These are phyloP conservation scores for Proterorhinus semilunaris DNA, from an alignment of 2,113 vertebrate species.

Conservation along the genomic window DNA sequence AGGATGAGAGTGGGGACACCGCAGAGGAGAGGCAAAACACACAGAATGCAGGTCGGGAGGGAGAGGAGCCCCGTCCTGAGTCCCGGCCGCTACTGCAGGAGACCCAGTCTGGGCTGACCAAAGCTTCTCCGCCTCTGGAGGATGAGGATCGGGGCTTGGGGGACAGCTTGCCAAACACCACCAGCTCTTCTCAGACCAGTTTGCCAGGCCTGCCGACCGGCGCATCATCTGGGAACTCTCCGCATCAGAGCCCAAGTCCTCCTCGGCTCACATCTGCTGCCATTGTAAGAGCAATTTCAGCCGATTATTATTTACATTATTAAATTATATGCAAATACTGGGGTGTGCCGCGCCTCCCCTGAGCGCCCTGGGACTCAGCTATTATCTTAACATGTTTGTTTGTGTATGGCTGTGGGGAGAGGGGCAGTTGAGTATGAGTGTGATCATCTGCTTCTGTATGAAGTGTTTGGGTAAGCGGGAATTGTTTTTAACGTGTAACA, in stretches of 20 bases:
- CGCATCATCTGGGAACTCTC: conserved; percentile 53
- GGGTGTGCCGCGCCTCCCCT: no score
- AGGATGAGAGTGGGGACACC: conserved; percentile 63
- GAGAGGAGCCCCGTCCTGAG: conserved; percentile 68
- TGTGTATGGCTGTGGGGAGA: no score
- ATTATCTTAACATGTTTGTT: no score
- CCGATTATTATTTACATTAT: no score
- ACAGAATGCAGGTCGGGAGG: conserved; percentile 70
- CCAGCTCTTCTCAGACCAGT: conserved; percentile 80
- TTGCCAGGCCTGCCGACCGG: conserved; percentile 69
- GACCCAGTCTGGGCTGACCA: conserved; percentile 64
- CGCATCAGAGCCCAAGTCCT: conserved; percentile 62
- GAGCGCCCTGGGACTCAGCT: no score
- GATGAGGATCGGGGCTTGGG: conserved; percentile 80
- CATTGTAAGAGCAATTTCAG: conserved; percentile 37
- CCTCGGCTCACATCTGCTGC: conserved; percentile 38
- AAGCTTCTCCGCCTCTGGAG: conserved; percentile 69
- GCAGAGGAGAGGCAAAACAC: conserved; percentile 73
- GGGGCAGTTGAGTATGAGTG: no score
- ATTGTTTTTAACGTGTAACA: background rate
- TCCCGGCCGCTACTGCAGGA: conserved; percentile 75
- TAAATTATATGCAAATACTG: no score
- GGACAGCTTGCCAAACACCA: conserved; percentile 81
- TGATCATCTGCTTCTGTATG: no score
- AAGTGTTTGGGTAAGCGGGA: background rate